Conservation (phyloP, 2,888 invertebrate species). For the Pristionchus arcanus region DNA sequence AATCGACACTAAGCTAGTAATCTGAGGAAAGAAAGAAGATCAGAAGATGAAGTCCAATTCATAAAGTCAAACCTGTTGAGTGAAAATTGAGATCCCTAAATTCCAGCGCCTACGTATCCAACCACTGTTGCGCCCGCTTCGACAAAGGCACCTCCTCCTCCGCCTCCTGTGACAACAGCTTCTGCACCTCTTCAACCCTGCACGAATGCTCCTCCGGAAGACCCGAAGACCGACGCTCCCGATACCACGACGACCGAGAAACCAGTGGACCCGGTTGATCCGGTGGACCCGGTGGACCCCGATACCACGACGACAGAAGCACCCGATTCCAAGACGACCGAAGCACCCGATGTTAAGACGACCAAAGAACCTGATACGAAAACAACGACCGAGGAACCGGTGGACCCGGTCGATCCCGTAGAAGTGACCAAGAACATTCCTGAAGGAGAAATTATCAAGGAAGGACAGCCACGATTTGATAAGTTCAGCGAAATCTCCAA, state of each 20-base stretch:
- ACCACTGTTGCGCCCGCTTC: background rate
- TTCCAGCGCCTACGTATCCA: background rate
- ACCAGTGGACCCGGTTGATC: too few species aligned
- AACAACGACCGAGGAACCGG: background rate
- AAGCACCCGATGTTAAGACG: too few species aligned
- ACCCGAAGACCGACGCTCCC: background rate
- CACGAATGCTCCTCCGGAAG: background rate
- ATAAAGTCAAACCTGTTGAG: too few species aligned
- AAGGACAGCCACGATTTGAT: background rate
- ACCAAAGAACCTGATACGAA: background rate
- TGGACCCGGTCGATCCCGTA: background rate
- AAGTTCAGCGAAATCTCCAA: background rate
- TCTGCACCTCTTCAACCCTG: background rate
- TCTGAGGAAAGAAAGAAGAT: too few species aligned
- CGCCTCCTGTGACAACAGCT: background rate
- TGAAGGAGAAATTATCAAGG: background rate
- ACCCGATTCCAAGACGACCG: background rate
- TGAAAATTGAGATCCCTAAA: background rate
- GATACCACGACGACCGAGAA: background rate
- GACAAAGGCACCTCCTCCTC: background rate
- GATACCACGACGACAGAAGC: background rate
- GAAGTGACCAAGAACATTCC: constrained; percentile 30
- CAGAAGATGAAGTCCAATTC: too few species aligned
- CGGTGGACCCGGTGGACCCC: too few species aligned
- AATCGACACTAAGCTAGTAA: too few species aligned